Base-by-base conservation (phyloP, 2,797 vertebrate species). In the Acanthurus leucopareius region DNA sequence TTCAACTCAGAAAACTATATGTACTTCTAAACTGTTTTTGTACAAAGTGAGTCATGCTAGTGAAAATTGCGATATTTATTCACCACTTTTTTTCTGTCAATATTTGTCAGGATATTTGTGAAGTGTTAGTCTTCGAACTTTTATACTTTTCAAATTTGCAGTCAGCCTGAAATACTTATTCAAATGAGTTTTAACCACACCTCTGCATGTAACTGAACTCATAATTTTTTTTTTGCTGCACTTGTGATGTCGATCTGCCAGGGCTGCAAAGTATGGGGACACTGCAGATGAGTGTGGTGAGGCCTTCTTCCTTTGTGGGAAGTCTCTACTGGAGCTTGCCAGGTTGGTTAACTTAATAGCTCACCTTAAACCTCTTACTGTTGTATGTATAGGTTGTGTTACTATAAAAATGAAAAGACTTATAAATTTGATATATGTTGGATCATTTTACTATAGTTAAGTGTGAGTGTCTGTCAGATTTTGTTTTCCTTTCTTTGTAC, bases 281-380 rank as follows among this genome's bases (percentile, higher is more conserved):
- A 99, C 97, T n/a, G 97, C 97, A 17, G 95, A 98, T 80, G 96
- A 99, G 84, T 99, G 98, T 94, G 98, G 96, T 0, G 98, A 99
- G 94, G 97, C 97, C 20, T 97, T 97, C 88, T 99, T 98, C 94
- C 95, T 97, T 5, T 99, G 97, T 95, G 98, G 98, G 82, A 99
- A 98, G 85, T 96, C 97, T 45, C 95, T 99, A 40, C 90, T 99
- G 89, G 98, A 99, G 85, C 91, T 99, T 80, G 98, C 98, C 91
- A 97, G 98, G 98, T 99, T 93, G 2, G 88, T 63, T 17, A 5
- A 49, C 1, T 6, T 7, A 0, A 16, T 64, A 35, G n/a, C 3
- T 71, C 9, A 3, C 19, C 28, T 45, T 7, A 32, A 40, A 4
- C 6, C 17, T 19, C 0, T 11, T 40, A 3, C 3, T 20, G 20